Base-by-base conservation (phyloP, 2,113 vertebrate species). In the Lonchura striata region DNA sequence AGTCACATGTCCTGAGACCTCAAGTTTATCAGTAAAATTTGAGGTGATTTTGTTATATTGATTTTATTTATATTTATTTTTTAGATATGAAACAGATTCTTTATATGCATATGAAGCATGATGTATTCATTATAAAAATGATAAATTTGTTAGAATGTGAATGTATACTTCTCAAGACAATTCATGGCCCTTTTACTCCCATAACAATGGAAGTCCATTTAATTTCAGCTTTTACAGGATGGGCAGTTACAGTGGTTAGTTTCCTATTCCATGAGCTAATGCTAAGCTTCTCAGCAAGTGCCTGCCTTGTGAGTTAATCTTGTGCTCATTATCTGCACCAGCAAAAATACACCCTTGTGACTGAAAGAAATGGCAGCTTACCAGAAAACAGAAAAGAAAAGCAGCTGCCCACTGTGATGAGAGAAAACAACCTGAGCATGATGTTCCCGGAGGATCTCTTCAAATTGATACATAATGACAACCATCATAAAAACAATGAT, bases 301-400 rank as follows among this genome's bases (percentile, higher is more conserved):
- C 28, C 82, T 92, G 82, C 64, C 82, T 86, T 80, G 47, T 74
- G 68, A 94, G 71, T 82, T 90, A 93, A 93, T 93, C 95, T 83
- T 68, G 41, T 53, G 64, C 85, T 80, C 82, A 94, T 93, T 94
- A 94, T 87, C 68, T 86, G 76, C 70, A 78, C 35, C 41, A 70
- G 60, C 44, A 89, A 87, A 92, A 91, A 80, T 74, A 77, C 37
- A 88, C 64, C 78, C 81, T 86, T 78, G 70, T 74, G 88, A 92
- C 92, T 88, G 68, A 87, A 88, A 88, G 84, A 95, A 95, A 96
- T 71, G 87, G 65, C 81, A 88, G 60, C 85, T 50, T 68, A 95
- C 93, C 52, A 96, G 95, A 95, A 97, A 96, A 95, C 19, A 95
- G 88, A 95, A 68, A 82, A 91, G 82, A 82, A 92, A 96, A 97